Evolutionary conservation across 2,797 vertebrate genomes (phyloP), one percentile per base, ranked within the genome.

Genomic region (Hapalemur alaotrensis): DNA sequence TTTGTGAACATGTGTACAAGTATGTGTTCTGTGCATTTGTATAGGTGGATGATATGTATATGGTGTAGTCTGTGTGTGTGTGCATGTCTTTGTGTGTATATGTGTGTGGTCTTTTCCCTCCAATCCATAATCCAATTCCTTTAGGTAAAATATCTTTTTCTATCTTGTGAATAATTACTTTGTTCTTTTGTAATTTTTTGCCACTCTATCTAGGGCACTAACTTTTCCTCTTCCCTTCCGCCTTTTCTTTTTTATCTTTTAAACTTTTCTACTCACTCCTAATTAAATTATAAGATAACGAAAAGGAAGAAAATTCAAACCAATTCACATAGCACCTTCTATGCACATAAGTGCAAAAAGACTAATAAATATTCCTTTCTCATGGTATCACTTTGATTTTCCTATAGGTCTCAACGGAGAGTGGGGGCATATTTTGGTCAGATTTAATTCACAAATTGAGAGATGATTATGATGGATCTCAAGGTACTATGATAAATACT

Each of bases 231-330:
- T 17, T 50, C 6, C 11, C 13, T 52, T 2, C 38, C 32, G 10
- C 2, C 28, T 38, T 69, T 76, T 50, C 54, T 30, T 50, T 12
- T 13, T 38, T 20, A 14, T 65, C 7, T 23, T 93, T 90, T 82
- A 81, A 3, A 90, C 67, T 80, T 96, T 96, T 92, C 65, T 94
- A 83, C 14, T 95, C 30, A 89, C 84, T 92, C 79, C 2, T 22
- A 96, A 73, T 78, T 88, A 95, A 78, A 63, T 13, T 43, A 48
- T 79, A 76, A 89, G 38, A 88, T 57, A 88, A 89, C 79, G 65
- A 89, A 79, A 85, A 75, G 20, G 84, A 75, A 20, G 14, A 83
- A 91, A 91, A 81, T 78, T 85, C 23, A 88, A 92, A 63, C 4
- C 17, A 94, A 65, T 82, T 69, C n/a, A 59, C 20, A 80, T 0